Evolutionary conservation across 2,797 vertebrate genomes (phyloP).

Genomic region (Heterohyrax brucei): DNA sequence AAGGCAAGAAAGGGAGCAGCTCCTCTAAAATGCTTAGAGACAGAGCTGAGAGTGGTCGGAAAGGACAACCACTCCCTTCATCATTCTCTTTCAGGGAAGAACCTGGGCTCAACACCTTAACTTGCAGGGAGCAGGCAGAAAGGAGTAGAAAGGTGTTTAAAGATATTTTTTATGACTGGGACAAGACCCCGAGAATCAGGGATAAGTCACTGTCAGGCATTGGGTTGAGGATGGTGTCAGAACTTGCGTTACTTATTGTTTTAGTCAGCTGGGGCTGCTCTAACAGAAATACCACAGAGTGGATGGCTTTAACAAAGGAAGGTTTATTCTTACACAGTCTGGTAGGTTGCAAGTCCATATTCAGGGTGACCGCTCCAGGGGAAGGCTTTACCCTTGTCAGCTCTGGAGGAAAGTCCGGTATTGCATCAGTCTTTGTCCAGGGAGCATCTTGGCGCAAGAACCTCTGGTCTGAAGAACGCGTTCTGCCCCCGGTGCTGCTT

Average conservation of each 20-base stretch:
- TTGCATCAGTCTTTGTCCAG: too few species aligned
- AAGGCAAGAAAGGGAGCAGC: background rate
- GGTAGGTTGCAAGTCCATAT: too few species aligned
- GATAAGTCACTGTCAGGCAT: background rate
- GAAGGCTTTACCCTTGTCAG: too few species aligned
- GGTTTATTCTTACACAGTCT: too few species aligned
- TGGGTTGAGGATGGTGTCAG: background rate
- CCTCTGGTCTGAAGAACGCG: too few species aligned
- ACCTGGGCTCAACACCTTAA: background rate
- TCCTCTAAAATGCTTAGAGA: background rate
- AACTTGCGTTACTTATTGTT: background rate
- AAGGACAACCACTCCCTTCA: background rate
- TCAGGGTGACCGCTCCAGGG: too few species aligned
- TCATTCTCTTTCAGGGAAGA: constrained; percentile 10
- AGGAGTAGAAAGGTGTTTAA: background rate
- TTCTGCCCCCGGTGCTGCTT: too few species aligned
- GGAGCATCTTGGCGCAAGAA: too few species aligned
- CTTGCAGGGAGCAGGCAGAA: background rate
- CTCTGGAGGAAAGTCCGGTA: too few species aligned
- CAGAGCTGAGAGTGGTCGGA: background rate
- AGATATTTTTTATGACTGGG: background rate
- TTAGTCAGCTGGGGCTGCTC: too few species aligned
- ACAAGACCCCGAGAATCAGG: background rate
- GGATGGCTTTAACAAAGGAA: too few species aligned
- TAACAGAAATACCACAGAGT: too few species aligned